Evolutionary conservation across 2,113 vertebrate species (phyloP).

Genomic region (Prolemur simus): DNA sequence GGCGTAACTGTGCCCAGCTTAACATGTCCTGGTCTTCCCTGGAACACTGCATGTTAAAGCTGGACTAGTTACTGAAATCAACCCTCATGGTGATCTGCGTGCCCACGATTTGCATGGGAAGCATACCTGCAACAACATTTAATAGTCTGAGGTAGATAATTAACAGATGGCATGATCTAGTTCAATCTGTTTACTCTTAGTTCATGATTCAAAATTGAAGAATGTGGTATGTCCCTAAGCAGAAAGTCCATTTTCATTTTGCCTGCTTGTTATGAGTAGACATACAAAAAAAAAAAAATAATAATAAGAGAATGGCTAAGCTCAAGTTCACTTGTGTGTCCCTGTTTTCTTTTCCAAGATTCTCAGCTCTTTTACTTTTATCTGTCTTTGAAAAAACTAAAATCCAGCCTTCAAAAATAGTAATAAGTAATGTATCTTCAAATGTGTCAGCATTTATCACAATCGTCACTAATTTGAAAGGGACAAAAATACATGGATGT

Average conservation of each 20-base stretch:
- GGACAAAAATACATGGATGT: not conserved
- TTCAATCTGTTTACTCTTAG: not conserved
- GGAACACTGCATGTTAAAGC: not conserved
- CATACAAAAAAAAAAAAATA: not conserved
- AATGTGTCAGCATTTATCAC: not conserved
- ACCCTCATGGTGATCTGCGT: not conserved
- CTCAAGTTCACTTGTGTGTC: not conserved
- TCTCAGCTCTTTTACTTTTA: not conserved
- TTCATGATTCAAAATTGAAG: not conserved
- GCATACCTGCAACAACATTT: not conserved
- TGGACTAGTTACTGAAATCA: not conserved
- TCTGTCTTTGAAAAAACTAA: not conserved
- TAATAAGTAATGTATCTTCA: not conserved
- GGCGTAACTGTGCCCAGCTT: not conserved
- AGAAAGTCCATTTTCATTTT: not conserved
- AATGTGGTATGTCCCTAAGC: not conserved
- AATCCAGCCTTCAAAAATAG: slow-evolving; percentile 2
- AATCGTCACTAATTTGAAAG: not conserved
- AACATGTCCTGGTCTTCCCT: not conserved
- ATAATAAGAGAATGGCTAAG: not conserved
- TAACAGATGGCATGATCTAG: not conserved
- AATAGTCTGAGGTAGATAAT: not conserved
- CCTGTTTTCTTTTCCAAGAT: not conserved
- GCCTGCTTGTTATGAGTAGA: not conserved
- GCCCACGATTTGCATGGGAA: not conserved